Evolutionary conservation across 2,113 vertebrate genomes (phyloP), one percentile per base, ranked within the genome.

Genomic region (Leucopsar rothschildi): DNA sequence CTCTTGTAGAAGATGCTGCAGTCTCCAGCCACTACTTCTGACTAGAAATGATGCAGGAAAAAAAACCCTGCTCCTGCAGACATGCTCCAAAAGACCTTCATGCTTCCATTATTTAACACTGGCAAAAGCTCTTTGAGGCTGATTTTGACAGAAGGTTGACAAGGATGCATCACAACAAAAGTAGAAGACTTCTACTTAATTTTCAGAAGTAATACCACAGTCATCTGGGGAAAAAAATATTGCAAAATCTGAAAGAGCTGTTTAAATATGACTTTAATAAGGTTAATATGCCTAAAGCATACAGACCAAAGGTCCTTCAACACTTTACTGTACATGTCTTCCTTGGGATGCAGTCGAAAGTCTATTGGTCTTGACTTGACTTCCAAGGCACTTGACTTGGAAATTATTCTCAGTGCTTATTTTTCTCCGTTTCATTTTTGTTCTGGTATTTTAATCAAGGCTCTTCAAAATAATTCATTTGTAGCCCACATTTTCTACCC

Each of bases 211-310:
- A 31, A 29, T 56, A 66, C 22, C 64, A 59, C 19, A 63, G 15
- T 0, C 0, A 42, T 18, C 6, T 42, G 24, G 33, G 10, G 2
- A 0, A 5, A 57, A 57, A 39, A 14, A 15, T 9, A 53, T 13
- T 45, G 12, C 17, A 23, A 5, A 69, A 2, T 59, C 39, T 84
- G 31, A 55, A 88, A 59, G 21, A 20, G 4, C 8, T 29, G 18
- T 76, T 82, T 87, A 85, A 87, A 31, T 50, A 22, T 5, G 10
- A 66, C 10, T 82, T 85, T 70, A 80, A 45, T 28, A 61, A 63
- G 17, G 13, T 27, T 69, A n/a, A 73, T 47, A 66, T 66, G 33
- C 33, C 20, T 52, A 52, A 90, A 86, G 5, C 10, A 59, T 25
- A 25, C 2, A 22, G 29, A 77, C 21, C 35, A 53, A 37, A 94